Evolutionary conservation across 2,113 vertebrate genomes (phyloP).

Genomic region (Pangasianodon hypophthalmus): DNA sequence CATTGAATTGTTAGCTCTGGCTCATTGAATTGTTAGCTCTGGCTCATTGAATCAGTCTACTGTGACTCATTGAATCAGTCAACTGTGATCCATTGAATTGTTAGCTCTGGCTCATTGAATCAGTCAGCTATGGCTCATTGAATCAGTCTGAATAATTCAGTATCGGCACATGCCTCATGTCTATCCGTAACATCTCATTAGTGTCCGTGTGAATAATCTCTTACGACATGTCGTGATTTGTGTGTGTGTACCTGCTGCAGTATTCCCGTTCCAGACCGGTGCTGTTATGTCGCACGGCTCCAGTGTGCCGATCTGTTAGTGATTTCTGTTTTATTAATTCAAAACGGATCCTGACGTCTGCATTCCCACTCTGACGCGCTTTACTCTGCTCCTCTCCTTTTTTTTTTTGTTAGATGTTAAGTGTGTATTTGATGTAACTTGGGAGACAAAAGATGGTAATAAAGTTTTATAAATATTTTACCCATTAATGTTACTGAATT

Average conservation of each 20-base stretch:
- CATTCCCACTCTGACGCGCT: background rate
- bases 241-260: background rate
- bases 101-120: background rate
- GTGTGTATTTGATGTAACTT: constrained; percentile 7
- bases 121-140: background rate
- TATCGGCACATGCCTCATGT: background rate
- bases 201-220: background rate
- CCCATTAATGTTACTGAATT: background rate
- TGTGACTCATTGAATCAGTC: background rate
- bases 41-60: background rate
- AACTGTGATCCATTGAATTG: background rate
- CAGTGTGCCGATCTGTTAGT: background rate
- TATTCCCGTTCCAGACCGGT: background rate
- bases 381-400: constrained; percentile 2
- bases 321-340: background rate
- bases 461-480: constrained; percentile 47
- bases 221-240: background rate
- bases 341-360: background rate
- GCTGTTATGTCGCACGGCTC: background rate
- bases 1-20: background rate
- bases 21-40: background rate
- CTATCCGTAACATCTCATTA: background rate
- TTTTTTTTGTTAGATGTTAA: constrained; percentile 27
- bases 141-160: background rate
- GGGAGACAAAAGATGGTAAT: constrained; percentile 17